Evolutionary conservation across 1,140 invertebrate species (phyloP).

Genomic region (Antheraea mylitta): DNA sequence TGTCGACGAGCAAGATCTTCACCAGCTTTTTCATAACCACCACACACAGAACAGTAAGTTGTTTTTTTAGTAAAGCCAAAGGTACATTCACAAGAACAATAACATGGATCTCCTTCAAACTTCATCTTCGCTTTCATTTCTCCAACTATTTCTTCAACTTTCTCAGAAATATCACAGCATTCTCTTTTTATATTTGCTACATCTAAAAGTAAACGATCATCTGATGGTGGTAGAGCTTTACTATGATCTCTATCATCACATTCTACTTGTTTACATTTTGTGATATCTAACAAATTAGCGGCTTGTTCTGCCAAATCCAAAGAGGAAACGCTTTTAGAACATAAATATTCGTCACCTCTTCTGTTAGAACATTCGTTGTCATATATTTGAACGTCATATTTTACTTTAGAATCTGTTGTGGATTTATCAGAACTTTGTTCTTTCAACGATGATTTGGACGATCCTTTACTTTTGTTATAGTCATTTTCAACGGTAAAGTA

Average conservation of each 20-base stretch:
- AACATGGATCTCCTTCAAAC: conserved; percentile 54
- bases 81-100: conserved; percentile 64
- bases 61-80: conserved; percentile 65
- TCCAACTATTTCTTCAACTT: conserved; percentile 46
- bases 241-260: conserved; percentile 43
- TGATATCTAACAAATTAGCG: conserved; percentile 33
- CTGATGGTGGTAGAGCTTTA: conserved; percentile 33
- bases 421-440: conserved; percentile 21
- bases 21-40: conserved; percentile 57
- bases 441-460: conserved; percentile 26
- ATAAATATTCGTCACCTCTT: conserved; percentile 24
- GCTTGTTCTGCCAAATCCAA: conserved; percentile 41
- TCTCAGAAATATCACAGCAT: conserved; percentile 45
- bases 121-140: conserved; percentile 50
- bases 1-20: conserved; percentile 42
- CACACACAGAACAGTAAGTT: conserved; percentile 62
- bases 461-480: conserved; percentile 13
- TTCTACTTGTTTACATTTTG: conserved; percentile 44
- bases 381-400: conserved; percentile 43
- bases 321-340: conserved; percentile 37
- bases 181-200: conserved; percentile 33
- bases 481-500: conserved; percentile 57
- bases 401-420: conserved; percentile 19
- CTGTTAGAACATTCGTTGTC: conserved; percentile 37
- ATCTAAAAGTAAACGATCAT: conserved; percentile 49